Evolutionary conservation across 2,113 vertebrate genomes (phyloP), one percentile per base, ranked within the genome.

Genomic region (Toxotes chatareus): DNA sequence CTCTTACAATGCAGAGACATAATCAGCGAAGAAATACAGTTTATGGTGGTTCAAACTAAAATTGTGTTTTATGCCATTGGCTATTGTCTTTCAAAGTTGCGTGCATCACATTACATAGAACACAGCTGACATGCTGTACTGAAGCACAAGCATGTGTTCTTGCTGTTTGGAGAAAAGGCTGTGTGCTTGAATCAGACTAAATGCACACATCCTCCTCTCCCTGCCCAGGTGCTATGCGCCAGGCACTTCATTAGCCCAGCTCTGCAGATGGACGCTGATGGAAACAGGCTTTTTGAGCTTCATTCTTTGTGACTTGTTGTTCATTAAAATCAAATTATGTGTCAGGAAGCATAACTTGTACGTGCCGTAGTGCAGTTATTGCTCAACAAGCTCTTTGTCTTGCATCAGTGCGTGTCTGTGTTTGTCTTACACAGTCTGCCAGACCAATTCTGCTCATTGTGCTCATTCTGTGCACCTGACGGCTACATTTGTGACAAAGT

Each of bases 301-400:
- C 95, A 97, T 97, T 98, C 96, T 95, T 96, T 96, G 94, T 97
- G 97, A 97, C 96, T 97, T 96, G 95, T 96, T 97, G 97, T 97
- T 97, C 95, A 96, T 97, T 97, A 97, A 93, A 94, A 94, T 94
- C 95, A 97, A 97, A 97, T 97, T 97, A 95, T 95, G 95, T 97
- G 96, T 96, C 96, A 96, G 84, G 68, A 97, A 96, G 93, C 93
- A 95, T 95, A 96, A 95, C 93, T 93, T 86, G 88, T 89, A 84
- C 86, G 92, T 86, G 91, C 89, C 66, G 86, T 92, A 67, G 73
- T 92, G 89, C 91, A 82, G 89, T 92, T 83, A 90, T 90, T 84
- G 84, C 85, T 91, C 83, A 93, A 91, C 89, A 89, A 86, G 87
- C 85, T 87, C 78, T 91, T 88, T 89, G 91, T 89, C 87, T 92